Evolutionary conservation across 2,113 vertebrate genomes (phyloP).

Genomic region (Plectropomus leopardus): DNA sequence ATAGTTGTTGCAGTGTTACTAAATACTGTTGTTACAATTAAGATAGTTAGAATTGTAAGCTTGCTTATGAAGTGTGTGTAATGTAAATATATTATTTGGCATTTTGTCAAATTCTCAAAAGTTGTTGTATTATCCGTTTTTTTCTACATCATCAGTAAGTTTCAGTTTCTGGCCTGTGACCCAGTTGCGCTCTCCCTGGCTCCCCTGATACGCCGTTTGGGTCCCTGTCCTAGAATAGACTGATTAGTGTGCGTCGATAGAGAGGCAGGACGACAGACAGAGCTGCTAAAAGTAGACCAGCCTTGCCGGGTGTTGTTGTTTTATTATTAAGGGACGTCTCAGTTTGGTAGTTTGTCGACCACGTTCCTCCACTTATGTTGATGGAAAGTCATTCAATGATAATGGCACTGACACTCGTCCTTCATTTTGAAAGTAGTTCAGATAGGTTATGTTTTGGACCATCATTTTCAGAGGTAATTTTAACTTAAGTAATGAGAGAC

Average conservation of each 20-base stretch:
- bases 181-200: constrained; percentile 7
- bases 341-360: background rate
- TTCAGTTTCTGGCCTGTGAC: constrained; percentile 45
- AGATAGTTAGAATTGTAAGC: background rate
- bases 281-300: constrained; percentile 9
- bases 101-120: background rate
- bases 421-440: background rate
- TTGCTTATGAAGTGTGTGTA: background rate
- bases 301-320: background rate
- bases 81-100: background rate
- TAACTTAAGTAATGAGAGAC: background rate
- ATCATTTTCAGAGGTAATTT: constrained; percentile 4
- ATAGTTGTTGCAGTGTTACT: background rate
- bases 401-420: constrained; percentile 4
- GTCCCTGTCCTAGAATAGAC: constrained; percentile 24
- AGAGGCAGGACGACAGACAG: background rate
- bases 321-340: constrained; percentile 9
- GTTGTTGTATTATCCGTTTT: background rate
- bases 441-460: background rate
- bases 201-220: constrained; percentile 21
- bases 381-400: constrained; percentile 12
- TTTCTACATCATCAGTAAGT: background rate
- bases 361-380: constrained; percentile 4
- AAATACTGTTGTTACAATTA: background rate
- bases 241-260: constrained; percentile 16